Percentiles rank a stretch among this genome's conserved stretches.
These are phyloP conservation scores for Caenorhabditis wallacei DNA, from an alignment of 2,888 invertebrate genomes.

Conservation along the genomic window DNA sequence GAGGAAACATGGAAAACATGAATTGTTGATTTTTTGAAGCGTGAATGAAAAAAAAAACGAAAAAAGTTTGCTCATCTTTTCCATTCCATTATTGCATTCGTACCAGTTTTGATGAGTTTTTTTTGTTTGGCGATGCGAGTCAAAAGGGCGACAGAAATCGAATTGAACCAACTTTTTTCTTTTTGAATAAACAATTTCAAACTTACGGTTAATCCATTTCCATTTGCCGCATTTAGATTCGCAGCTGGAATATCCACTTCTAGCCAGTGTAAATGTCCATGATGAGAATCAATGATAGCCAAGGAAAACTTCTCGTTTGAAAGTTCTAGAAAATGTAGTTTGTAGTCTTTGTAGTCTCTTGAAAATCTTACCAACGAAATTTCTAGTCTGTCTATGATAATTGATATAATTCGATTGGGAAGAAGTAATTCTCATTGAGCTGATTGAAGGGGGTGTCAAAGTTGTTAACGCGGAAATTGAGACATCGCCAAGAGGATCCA, in stretches of 20 bases:
- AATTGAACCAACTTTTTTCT: no score
- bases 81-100: conserved; percentile 57
- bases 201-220: conserved; percentile 71
- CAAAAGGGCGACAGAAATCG: background rate
- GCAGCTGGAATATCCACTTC: conserved; percentile 77
- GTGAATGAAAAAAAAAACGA: conserved; percentile 17
- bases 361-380: conserved; percentile 76
- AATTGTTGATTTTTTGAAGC: no score
- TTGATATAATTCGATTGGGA: conserved; percentile 68
- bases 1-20: no score
- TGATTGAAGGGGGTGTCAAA: conserved; percentile 70
- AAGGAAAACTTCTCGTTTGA: conserved; percentile 79
- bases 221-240: conserved; percentile 72
- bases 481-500: conserved; percentile 77
- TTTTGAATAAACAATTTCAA: no score
- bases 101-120: conserved; percentile 66
- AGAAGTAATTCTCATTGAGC: conserved; percentile 73
- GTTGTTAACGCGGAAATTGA: conserved; percentile 77
- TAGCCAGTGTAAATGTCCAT: conserved; percentile 78
- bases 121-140: conserved; percentile 20
- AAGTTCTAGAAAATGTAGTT: conserved; percentile 72
- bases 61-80: conserved; percentile 7
- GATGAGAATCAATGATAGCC: conserved; percentile 76
- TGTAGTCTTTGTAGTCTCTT: background rate
- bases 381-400: conserved; percentile 79